Evolutionary conservation across 2,113 vertebrate species (phyloP).

Genomic region (Hiodon tergisus): DNA sequence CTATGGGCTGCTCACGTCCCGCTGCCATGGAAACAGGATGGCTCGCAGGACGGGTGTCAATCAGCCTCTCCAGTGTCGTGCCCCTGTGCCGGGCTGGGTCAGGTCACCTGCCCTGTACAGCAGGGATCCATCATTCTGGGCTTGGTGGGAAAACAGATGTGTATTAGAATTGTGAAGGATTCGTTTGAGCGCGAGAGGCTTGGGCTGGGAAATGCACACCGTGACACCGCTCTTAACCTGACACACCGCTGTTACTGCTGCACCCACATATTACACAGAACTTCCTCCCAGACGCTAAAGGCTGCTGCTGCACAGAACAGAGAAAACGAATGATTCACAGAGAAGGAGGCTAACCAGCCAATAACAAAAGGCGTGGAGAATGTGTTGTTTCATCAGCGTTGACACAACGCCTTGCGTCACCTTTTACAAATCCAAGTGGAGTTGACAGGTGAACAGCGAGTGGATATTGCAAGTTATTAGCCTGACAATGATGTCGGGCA

Average conservation of each 20-base stretch:
- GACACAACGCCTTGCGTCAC: not conserved
- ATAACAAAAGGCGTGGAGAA: not conserved
- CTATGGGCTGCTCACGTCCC: not conserved
- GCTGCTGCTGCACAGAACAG: no score
- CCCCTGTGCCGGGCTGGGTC: not conserved
- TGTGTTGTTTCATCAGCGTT: not conserved
- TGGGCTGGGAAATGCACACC: no score
- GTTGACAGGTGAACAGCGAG: no score
- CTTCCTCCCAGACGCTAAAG: not conserved
- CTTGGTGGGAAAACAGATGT: not conserved
- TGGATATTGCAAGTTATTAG: no score
- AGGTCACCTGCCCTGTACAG: not conserved
- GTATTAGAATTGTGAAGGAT: no score
- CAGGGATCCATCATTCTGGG: no score
- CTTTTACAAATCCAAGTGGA: no score
- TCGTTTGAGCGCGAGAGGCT: no score
- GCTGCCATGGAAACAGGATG: conserved; percentile 21
- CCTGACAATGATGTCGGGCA: no score
- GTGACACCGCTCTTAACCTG: not conserved
- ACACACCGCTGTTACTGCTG: not conserved
- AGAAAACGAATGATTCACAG: no score
- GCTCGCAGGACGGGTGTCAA: conserved; percentile 12
- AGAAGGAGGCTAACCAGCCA: no score
- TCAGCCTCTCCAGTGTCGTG: not conserved
- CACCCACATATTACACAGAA: not conserved